Evolutionary conservation across 2,888 invertebrate genomes (phyloP).

Genomic region (Geophilus truncorum): DNA sequence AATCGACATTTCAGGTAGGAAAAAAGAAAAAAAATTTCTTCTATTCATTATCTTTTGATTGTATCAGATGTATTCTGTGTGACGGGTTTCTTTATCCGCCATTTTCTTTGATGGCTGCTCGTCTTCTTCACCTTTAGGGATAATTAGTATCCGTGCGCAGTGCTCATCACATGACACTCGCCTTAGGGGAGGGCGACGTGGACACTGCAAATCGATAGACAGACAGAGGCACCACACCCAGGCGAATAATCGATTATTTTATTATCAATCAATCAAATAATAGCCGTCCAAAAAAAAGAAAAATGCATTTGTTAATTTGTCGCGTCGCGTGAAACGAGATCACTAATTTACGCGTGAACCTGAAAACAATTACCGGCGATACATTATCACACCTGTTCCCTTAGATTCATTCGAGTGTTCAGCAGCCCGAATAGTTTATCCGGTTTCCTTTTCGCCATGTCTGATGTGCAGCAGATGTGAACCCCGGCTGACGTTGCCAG

Average conservation of each 20-base stretch:
- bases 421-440: neutral
- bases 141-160: neutral
- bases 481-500: slow-evolving; percentile 20
- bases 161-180: neutral
- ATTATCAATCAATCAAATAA: neutral
- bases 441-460: neutral
- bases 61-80: neutral
- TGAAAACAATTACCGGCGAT: neutral
- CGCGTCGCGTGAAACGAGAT: neutral
- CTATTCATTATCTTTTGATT: neutral
- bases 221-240: neutral
- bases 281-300: neutral
- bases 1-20: neutral
- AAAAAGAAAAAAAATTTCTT: neutral
- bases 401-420: neutral
- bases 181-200: neutral
- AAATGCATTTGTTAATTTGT: neutral
- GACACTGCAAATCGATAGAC: neutral
- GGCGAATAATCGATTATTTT: neutral
- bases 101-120: neutral
- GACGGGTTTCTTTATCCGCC: neutral
- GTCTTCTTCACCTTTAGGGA: neutral
- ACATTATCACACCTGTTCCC: neutral
- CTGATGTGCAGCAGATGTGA: slow-evolving; percentile 28
- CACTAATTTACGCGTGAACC: neutral